Evolutionary conservation across 1,140 invertebrate genomes (phyloP).

Genomic region (Drosophila bocki): DNA sequence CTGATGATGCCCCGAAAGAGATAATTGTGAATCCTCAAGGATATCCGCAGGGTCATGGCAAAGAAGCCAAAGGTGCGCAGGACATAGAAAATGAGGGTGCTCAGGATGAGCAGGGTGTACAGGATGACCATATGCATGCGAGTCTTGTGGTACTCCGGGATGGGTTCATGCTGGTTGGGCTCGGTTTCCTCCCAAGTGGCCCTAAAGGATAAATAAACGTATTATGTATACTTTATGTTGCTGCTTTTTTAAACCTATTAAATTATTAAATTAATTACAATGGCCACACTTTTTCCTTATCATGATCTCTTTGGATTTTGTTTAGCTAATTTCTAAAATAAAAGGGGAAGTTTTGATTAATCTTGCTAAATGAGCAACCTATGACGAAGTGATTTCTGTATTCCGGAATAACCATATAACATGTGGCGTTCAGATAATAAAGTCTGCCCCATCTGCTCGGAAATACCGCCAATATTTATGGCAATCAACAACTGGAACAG

Average conservation of each 20-base stretch:
- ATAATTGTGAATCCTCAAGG: constrained; percentile 91
- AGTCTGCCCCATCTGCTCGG: constrained; percentile 20
- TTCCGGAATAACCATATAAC: constrained; percentile 30
- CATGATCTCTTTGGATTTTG: background rate
- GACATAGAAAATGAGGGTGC: constrained; percentile 79
- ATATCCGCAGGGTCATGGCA: constrained; percentile 91
- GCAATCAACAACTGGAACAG: constrained; percentile 42
- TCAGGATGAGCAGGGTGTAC: constrained; percentile 67
- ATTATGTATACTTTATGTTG: background rate
- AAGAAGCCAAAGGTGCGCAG: constrained; percentile 91
- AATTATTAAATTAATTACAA: too few relatives aligned
- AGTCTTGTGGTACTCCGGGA: constrained; percentile 50
- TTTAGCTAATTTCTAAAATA: background rate
- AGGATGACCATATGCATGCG: constrained; percentile 56
- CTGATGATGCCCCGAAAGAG: constrained; percentile 94
- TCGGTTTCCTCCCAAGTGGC: constrained; percentile 82
- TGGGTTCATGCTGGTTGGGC: constrained; percentile 58
- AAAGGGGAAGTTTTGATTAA: too few relatives aligned
- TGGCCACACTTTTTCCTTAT: background rate
- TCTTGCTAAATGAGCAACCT: background rate
- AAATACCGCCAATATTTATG: constrained; percentile 36
- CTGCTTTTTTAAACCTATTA: too few relatives aligned
- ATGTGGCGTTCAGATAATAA: constrained; percentile 22
- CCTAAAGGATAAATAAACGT: constrained; percentile 31
- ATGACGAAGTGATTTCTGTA: background rate